Conservation (phyloP, 2,113 vertebrate species). For the Otolemur garnettii region DNA sequence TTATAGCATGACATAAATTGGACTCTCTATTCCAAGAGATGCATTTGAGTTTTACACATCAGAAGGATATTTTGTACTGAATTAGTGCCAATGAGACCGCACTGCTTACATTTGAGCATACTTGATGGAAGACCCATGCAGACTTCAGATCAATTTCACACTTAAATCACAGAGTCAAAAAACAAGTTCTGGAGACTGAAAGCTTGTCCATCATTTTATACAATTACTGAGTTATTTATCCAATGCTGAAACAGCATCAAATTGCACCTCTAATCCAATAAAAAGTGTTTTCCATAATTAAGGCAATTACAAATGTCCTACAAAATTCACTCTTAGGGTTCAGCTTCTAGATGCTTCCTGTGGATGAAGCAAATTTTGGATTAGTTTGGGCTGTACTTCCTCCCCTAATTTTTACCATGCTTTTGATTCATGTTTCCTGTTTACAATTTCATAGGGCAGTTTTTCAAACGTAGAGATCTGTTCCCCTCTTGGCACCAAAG, state of each 20-base stretch:
- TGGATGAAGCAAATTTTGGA: slow-evolving; percentile 34
- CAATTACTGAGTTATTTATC: slow-evolving; percentile 57
- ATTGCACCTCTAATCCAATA: slow-evolving; percentile 79
- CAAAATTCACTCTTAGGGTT: slow-evolving; percentile 59
- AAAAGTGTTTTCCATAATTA: slow-evolving; percentile 81
- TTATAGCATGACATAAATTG: slow-evolving; percentile 84
- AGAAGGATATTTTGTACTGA: slow-evolving; percentile 72
- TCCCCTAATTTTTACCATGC: neutral
- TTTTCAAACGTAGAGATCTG: slow-evolving; percentile 28
- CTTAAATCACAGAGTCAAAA: slow-evolving; percentile 78
- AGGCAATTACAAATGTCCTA: slow-evolving; percentile 55
- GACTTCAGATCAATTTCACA: slow-evolving; percentile 80
- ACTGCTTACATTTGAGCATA: slow-evolving; percentile 59
- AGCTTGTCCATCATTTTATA: slow-evolving; percentile 68
- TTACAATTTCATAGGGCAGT: slow-evolving; percentile 14
- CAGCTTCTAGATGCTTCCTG: slow-evolving; percentile 15
- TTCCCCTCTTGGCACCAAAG: neutral
- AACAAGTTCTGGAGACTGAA: slow-evolving; percentile 60
- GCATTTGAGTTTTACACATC: slow-evolving; percentile 72
- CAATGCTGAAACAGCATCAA: slow-evolving; percentile 71
- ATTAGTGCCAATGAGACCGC: slow-evolving; percentile 63
- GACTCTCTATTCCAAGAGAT: slow-evolving; percentile 69
- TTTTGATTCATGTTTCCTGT: slow-evolving; percentile 47
- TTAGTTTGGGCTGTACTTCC: slow-evolving; percentile 50
- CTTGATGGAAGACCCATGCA: slow-evolving; percentile 77